Evolutionary conservation across 2,113 vertebrate species (phyloP).

Genomic region (Actenoides lindsayi): DNA sequence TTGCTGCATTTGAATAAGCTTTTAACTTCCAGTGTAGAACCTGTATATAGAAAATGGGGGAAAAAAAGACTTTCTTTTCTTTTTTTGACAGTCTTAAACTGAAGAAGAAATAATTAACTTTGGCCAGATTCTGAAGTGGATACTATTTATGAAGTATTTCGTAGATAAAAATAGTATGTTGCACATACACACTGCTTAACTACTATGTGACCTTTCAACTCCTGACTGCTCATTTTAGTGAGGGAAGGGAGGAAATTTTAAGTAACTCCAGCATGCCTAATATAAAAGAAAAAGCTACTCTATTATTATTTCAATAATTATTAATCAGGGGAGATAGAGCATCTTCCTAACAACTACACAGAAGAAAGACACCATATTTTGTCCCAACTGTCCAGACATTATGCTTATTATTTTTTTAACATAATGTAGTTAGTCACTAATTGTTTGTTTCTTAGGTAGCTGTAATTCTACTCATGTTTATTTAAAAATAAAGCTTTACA

Average conservation of each 20-base stretch:
- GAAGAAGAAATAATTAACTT: neutral
- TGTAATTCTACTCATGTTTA: neutral
- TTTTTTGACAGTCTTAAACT: neutral
- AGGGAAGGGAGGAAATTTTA: neutral
- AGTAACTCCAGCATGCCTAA: neutral
- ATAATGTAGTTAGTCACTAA: neutral
- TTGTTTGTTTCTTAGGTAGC: neutral
- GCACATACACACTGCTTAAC: neutral
- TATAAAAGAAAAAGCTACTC: neutral
- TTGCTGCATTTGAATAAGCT: neutral
- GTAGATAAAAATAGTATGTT: neutral
- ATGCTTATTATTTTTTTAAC: neutral
- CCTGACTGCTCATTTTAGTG: neutral
- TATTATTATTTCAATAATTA: neutral
- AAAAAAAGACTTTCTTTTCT: neutral
- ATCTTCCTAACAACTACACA: neutral
- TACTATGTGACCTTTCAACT: neutral
- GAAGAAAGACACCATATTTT: neutral
- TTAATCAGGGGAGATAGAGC: neutral
- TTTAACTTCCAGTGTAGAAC: neutral
- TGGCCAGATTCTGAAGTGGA: neutral
- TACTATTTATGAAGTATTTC: neutral
- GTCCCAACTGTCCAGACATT: neutral
- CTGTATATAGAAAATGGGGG: neutral
- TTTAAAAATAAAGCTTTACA: neutral